Base-by-base conservation (phyloP, 2,797 vertebrate species). In the Helarctos malayanus region DNA sequence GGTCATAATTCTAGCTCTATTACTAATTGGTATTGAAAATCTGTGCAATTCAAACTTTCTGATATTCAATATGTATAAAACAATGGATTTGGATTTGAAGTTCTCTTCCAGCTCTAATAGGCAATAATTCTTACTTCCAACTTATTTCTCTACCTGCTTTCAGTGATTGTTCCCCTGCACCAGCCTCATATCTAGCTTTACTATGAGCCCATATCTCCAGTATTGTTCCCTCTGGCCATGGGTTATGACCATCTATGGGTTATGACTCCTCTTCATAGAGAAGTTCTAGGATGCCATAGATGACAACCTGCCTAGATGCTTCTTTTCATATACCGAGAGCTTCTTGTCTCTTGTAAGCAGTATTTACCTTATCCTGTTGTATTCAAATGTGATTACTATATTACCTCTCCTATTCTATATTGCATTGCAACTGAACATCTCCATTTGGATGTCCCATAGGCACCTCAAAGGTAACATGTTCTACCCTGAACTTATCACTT, bases 11-110 rank as follows among this genome's bases (percentile, higher is more conserved):
- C 45, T 80, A 68, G 45, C 41, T 83, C 56, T 75, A 10, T 25
- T 65, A n/a, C 32, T 68, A 83, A 65, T 19, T 80, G 68, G 32
- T 12, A 59, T 96, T 96, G 35, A 83, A 71, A 89, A 90, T 68
- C 21, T 68, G 63, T 47, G 54, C 35, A 95, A 65, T 32, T 95
- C n/a, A 88, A 23, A 7, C 12, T 75, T 32, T 78, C 25, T 83
- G n/a, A 79, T 69, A 25, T 88, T 88, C 19, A 59, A 12, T 57
- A 27, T 63, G 21, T 92, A 49, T n/a, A 88, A 91, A 91, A 89
- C 25, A 87, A 88, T n/a, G 93, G 35, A 18, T 57, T 86, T 35
- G 9, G n/a, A 61, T 29, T 41, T 83, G 25, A 68, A 57, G 10
- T 81, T 87, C 27, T 25, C 13, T 38, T 25, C n/a, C 45, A 57